Percentiles rank a stretch among this genome's conserved stretches.
These are phyloP conservation scores for Perca fluviatilis DNA, from an alignment of 2,113 vertebrate species.

Conservation along the genomic window DNA sequence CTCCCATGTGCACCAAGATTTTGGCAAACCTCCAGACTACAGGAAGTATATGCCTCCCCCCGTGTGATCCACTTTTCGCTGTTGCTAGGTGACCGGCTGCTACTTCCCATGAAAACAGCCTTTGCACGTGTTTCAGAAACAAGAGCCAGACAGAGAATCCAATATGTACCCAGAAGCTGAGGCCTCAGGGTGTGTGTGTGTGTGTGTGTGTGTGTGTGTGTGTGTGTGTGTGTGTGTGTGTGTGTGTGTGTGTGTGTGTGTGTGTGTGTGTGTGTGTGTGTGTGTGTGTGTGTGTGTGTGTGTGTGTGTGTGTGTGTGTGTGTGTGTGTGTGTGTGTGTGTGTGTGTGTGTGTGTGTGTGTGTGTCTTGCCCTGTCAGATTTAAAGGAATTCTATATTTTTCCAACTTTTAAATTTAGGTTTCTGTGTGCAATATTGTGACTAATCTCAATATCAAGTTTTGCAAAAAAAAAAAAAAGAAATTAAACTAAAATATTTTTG, in stretches of 20 bases:
- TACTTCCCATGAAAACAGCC: constrained; percentile 66
- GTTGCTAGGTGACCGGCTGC: constrained; percentile 68
- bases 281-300: no score
- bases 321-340: no score
- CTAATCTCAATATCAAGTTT: not conserved
- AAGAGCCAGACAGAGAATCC: constrained; percentile 52
- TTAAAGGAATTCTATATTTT: not conserved
- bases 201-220: no score
- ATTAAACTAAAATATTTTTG: not conserved
- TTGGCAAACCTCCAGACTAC: constrained; percentile 54
- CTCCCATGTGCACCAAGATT: constrained; percentile 32
- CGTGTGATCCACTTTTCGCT: constrained; percentile 53
- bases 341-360: no score
- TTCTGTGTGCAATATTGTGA: not conserved
- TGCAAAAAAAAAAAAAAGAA: not conserved
- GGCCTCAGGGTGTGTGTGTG: no score
- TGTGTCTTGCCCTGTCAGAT: no score
- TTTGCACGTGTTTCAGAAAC: constrained; percentile 74
- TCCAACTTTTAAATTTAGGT: not conserved
- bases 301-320: no score
- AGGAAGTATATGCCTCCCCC: constrained; percentile 48
- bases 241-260: no score
- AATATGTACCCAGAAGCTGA: constrained; percentile 4
- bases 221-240: no score
- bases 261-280: no score